Base-by-base conservation (phyloP, 2,888 invertebrate species). In the Agriopis aurantiaria region DNA sequence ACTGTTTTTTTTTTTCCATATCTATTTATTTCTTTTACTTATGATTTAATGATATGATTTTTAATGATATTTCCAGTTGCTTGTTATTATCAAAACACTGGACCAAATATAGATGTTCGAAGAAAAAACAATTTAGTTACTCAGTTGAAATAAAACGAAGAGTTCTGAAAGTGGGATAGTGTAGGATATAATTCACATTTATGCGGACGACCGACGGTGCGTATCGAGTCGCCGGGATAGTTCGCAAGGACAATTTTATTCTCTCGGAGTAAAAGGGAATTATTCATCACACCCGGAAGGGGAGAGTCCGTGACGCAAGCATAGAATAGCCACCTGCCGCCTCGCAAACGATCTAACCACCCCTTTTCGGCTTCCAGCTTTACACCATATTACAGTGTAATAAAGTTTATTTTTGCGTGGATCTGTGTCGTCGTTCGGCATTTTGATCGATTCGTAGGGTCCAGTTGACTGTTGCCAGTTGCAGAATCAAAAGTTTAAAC, bases 281-380 rank as follows among this genome's bases (percentile, higher is more conserved):
- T 93, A 94, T 94, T 94, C 93, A 94, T 93, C 93, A 91, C 93
- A 93, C 94, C 93, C 94, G 94, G 94, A 94, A 94, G 93, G 93
- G 94, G 93, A 93, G 93, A 93, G 89, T 83, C 89, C 89, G 88
- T 93, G 94, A 93, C 93, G 94, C 93, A 93, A 94, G 91, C 88
- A 88, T 89, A 88, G 92, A 90, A 91, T 91, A 89, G 90, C 91
- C 91, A 90, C 88, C 88, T 87, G 88, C 84, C 80, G 69, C 77
- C 76, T 72, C 40, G 68, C 71, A 74, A 89, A 85, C 61, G 86
- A 68, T 85, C 64, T 81, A 91, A 85, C 80, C 65, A 67, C 82
- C 78, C 51, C 11, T 49, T 11, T 41, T 17, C 33, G 51, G 23
- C 71, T 52, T 68, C 46, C 59, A 51, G 74, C 76, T 80, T 76